These are phyloP conservation scores for Trachurus trachurus DNA, from an alignment of 2,797 vertebrate species.

Conservation along the genomic window DNA sequence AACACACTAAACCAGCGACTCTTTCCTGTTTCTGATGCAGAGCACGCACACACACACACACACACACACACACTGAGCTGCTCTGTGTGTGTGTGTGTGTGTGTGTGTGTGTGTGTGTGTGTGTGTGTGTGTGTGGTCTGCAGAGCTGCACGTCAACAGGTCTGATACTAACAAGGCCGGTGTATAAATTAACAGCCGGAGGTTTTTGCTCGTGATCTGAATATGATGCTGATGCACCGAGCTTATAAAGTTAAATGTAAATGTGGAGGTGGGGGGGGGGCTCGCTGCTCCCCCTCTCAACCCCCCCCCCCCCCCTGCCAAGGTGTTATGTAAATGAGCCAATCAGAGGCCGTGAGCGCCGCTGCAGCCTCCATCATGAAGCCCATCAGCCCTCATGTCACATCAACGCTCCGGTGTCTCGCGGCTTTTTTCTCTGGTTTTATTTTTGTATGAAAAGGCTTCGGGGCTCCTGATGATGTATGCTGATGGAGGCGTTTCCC, in stretches of 20 bases:
- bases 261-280: too few species aligned
- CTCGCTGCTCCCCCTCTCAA: constrained; percentile 17
- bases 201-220: constrained; percentile 24
- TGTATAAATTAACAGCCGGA: constrained; percentile 36
- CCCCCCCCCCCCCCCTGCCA: constrained; percentile 13
- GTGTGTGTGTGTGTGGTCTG: not conserved
- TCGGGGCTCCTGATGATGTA: constrained; percentile 4
- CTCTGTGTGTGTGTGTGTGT: too few species aligned
- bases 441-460: not conserved
- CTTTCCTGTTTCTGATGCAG: too few species aligned
- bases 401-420: not conserved
- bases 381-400: constrained; percentile 29
- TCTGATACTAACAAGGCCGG: constrained; percentile 37
- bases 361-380: constrained; percentile 28
- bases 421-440: constrained; percentile 5
- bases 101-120: too few species aligned
- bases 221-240: constrained; percentile 17
- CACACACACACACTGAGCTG: too few species aligned
- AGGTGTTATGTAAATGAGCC: constrained; percentile 63
- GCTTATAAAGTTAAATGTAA: constrained; percentile 48
- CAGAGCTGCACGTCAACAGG: constrained; percentile 41
- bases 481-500: constrained; percentile 15
- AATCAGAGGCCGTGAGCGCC: constrained; percentile 46
- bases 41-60: too few species aligned
- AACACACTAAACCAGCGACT: too few species aligned